phyloP scores from a whole-genome alignment of 2,888 invertebrate genomes.

The Idaea aversata region DNA sequence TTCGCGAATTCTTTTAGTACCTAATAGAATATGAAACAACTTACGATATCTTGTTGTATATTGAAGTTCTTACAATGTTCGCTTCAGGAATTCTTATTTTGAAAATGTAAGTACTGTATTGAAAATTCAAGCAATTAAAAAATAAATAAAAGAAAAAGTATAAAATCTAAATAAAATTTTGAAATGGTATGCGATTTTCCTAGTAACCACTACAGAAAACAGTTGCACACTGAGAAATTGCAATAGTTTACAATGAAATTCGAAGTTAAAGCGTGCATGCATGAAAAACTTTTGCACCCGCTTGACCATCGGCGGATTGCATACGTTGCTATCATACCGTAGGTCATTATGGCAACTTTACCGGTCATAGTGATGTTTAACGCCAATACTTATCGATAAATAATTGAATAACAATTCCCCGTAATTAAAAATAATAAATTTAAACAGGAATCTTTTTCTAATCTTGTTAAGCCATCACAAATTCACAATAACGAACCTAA shows the following conservation, averaged over 20 bases:
- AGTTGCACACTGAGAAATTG: conserved; percentile 22
- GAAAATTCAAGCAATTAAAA: background rate
- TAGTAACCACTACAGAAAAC: conserved; percentile 26
- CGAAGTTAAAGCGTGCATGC: conserved; percentile 31
- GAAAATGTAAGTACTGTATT: conserved; percentile 3
- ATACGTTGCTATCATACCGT: conserved; percentile 24
- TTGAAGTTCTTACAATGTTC: conserved; percentile 5
- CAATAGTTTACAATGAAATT: conserved; percentile 22
- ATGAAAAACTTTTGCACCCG: conserved; percentile 35
- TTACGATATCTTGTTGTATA: background rate
- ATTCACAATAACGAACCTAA: conserved; percentile 20
- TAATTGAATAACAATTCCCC: background rate
- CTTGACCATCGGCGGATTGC: conserved; percentile 32
- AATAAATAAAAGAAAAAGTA: too few relatives aligned
- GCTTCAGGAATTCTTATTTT: too few relatives aligned
- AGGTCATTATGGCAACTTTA: conserved; percentile 22
- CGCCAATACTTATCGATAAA: conserved; percentile 14
- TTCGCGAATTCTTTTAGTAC: conserved; percentile 5
- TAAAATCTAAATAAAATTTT: too few relatives aligned
- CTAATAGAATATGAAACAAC: background rate
- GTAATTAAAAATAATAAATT: conserved; percentile 1
- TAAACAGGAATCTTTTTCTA: conserved; percentile 24
- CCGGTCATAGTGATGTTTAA: background rate
- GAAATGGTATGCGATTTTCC: conserved; percentile 19
- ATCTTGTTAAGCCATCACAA: background rate